Conservation (phyloP, 1,140 invertebrate genomes). For the Choristoneura fumiferana region DNA sequence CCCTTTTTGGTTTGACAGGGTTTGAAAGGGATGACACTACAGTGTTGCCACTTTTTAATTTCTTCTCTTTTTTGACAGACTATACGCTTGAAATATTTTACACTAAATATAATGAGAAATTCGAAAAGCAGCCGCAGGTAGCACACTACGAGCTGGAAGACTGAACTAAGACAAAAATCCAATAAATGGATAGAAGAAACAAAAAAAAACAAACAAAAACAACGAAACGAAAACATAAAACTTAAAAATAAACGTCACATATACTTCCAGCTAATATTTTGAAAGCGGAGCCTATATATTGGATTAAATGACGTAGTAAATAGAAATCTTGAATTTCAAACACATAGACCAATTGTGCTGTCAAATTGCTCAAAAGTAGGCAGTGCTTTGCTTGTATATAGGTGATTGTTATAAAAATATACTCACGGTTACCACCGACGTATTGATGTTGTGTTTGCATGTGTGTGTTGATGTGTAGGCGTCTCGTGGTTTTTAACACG, state of each 20-base stretch:
- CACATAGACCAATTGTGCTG: slow-evolving; percentile 10
- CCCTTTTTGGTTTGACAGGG: too few species aligned
- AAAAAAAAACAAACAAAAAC: not conserved
- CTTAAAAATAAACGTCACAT: not conserved
- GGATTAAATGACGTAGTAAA: not conserved
- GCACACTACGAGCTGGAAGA: not conserved
- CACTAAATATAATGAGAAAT: slow-evolving; percentile 7
- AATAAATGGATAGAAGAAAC: slow-evolving; percentile 1
- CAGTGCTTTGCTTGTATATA: slow-evolving; percentile 30
- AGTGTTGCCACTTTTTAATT: too few species aligned
- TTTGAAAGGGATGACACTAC: too few species aligned
- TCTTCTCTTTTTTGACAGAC: too few species aligned
- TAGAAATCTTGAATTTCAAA: slow-evolving; percentile 4
- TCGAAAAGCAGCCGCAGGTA: slow-evolving; percentile 5
- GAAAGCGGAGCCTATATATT: not conserved
- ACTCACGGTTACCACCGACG: slow-evolving; percentile 46
- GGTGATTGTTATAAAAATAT: slow-evolving; percentile 34
- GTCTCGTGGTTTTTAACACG: slow-evolving; percentile 42
- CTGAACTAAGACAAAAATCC: not conserved
- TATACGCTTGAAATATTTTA: not conserved
- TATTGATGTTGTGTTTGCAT: slow-evolving; percentile 35
- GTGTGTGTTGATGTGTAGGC: slow-evolving; percentile 36
- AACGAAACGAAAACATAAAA: not conserved
- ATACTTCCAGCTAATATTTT: slow-evolving; percentile 5
- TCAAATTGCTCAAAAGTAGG: slow-evolving; percentile 16